Conservation (phyloP, 1,140 invertebrate species). For the Ephestia elutella region DNA sequence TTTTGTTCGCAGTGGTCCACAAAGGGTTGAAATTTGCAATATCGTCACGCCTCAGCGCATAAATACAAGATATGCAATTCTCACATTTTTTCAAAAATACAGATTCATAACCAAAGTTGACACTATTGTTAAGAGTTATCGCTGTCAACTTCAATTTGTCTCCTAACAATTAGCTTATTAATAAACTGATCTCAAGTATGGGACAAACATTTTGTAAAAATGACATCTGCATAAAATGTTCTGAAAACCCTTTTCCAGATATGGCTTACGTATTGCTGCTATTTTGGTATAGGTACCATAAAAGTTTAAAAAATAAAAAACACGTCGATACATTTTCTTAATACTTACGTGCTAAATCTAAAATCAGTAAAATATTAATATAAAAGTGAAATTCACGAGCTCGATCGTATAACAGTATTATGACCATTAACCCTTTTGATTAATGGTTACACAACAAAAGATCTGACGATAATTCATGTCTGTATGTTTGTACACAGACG, state of each 20-base stretch:
- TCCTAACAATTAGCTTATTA: background rate
- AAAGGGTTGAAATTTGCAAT: conserved; percentile 5
- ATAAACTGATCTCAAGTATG: background rate
- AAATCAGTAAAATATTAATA: background rate
- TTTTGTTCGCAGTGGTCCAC: background rate
- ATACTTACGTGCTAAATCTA: too few relatives aligned
- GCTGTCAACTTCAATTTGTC: background rate
- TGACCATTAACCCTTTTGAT: background rate
- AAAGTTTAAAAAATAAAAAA: too few relatives aligned
- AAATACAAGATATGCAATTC: background rate
- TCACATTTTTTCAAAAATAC: background rate
- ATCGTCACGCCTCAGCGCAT: background rate
- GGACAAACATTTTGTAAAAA: background rate
- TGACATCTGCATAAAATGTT: background rate
- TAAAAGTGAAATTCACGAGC: conserved; percentile 3
- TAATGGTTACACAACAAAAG: conserved; percentile 25
- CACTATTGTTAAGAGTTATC: background rate
- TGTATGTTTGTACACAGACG: conserved; percentile 49
- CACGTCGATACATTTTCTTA: too few relatives aligned
- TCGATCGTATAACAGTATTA: background rate
- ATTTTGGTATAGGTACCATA: too few relatives aligned
- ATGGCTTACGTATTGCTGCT: too few relatives aligned
- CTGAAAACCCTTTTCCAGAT: background rate
- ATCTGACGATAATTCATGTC: conserved; percentile 55
- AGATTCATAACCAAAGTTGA: background rate